These are phyloP conservation scores for Setophaga kirtlandii DNA, from an alignment of 2,113 vertebrate species.

Conservation along the genomic window DNA sequence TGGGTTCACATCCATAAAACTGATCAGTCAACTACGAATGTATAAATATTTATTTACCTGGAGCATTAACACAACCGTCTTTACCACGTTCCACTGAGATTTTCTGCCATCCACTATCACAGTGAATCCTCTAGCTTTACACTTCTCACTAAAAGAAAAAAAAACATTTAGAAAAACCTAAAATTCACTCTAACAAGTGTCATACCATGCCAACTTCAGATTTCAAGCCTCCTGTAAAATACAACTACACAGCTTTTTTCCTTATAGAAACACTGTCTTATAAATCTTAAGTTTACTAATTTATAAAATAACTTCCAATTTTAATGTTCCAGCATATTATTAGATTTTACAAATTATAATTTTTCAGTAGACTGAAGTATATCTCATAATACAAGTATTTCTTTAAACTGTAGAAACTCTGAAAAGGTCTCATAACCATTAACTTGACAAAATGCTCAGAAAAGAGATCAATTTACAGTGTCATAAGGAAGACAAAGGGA, in stretches of 20 bases:
- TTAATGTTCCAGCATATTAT: neutral
- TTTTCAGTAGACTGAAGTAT: neutral
- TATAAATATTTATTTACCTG: slow-evolving; percentile 81
- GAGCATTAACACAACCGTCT: slow-evolving; percentile 97
- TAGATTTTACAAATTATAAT: neutral
- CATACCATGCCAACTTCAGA: neutral
- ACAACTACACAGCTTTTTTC: neutral
- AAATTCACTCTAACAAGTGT: neutral
- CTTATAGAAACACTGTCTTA: neutral
- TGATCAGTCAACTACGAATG: neutral
- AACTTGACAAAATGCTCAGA: neutral
- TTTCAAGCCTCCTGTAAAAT: neutral
- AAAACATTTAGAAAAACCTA: slow-evolving; percentile 1
- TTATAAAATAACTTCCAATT: neutral
- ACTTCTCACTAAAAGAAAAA: slow-evolving; percentile 87
- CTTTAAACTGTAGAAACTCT: neutral
- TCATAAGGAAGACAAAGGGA: neutral
- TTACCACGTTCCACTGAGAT: slow-evolving; percentile 97
- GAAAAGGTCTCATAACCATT: neutral
- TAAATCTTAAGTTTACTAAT: neutral
- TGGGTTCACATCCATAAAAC: neutral
- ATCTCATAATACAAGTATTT: neutral
- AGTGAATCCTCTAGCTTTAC: slow-evolving; percentile 97
- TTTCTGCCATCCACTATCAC: slow-evolving; percentile 97
- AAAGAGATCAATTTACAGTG: neutral